Evolutionary conservation across 2,797 vertebrate genomes (phyloP), one percentile per base, ranked within the genome.

Genomic region (Falco biarmicus): DNA sequence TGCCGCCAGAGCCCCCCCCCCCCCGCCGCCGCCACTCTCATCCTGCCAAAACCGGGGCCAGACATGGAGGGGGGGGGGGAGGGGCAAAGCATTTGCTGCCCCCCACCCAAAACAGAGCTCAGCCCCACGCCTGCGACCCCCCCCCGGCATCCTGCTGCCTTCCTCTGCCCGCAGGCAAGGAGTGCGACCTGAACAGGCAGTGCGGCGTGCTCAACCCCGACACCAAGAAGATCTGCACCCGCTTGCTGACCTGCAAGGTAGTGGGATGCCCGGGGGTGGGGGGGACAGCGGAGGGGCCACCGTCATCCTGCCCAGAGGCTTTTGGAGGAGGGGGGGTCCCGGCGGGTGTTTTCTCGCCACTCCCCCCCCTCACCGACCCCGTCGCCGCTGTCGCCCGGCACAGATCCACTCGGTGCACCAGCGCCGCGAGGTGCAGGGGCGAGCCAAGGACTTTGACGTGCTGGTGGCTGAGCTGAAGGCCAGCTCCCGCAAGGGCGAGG

Each of bases 371-470:
- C n/a, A n/a, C n/a, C n/a, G 56, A 80, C 56, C 65, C 89, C 63
- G 60, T 28, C 34, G n/a, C 47, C 24, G 9, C 73, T 41, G 54
- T 45, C 19, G 0, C 85, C 43, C 65, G 14, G 86, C 93, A 50
- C 94, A 99, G 99, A 99, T 99, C 93, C 99, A 99, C 97, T 99
- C 99, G 3, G 98, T 99, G 84, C 99, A 99, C 96, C 99, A 99
- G 97, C 98, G 99, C 59, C 98, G 99, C 53, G 99, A 99, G 95
- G 99, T 99, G 87, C 94, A 96, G 74, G 99, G 99, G 37, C 98
- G 99, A 31, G 99, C 98, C 96, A 99, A 99, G 97, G 99, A 98
- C 96, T 99, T 99, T n/a, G 99, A 99, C 32, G 98, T 99, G 95
- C 97, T 99, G 22, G 99, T 99, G 95, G 98, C 99, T 0, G 99